Evolutionary conservation across 2,888 invertebrate species (phyloP), one percentile per base, ranked within the genome.

Genomic region (Hyppa rectilinea): DNA sequence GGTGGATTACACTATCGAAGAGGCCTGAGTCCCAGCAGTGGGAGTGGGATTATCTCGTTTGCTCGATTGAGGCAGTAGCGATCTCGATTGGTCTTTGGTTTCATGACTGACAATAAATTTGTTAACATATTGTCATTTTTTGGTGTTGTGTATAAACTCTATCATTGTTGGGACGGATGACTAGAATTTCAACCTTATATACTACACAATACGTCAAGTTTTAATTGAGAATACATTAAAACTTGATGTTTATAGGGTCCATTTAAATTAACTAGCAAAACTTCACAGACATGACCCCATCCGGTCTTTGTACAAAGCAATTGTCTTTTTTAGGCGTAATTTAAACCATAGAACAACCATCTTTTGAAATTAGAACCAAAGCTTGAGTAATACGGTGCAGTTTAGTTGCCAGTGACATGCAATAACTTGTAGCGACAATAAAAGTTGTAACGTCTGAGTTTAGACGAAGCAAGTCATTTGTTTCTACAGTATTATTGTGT

Each of bases 91-190:
- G 34, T 66, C 53, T 36, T 79, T 49, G n/a, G 2, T 81, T 80
- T 36, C 69, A 72, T 49, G 59, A 71, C 66, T 64, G 86, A 85
- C 82, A 83, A 86, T 85, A 85, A 82, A 59, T 67, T 68, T 72
- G 55, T 71, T 72, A 62, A 66, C 14, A 72, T 77, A 81, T 86
- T 84, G 82, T 82, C 82, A 74, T 74, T 75, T 77, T 77, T 80
- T 73, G 75, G 72, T 85, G 78, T 83, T 79, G 71, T 82, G 68
- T 43, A 59, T 52, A 53, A 63, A 26, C 40, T 68, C 55, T 75
- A 47, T 26, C 9, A 38, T 6, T 6, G 45, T 80, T 64, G 63
- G 73, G 52, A 58, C 56, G 74, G 78, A 55, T 64, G 66, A 59
- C 53, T 26, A 29, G 38, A 47, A 49, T 26, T 23, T 14, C n/a